phyloP scores from a whole-genome alignment of 2,113 vertebrate genomes.

The Myotis yumanensis region DNA sequence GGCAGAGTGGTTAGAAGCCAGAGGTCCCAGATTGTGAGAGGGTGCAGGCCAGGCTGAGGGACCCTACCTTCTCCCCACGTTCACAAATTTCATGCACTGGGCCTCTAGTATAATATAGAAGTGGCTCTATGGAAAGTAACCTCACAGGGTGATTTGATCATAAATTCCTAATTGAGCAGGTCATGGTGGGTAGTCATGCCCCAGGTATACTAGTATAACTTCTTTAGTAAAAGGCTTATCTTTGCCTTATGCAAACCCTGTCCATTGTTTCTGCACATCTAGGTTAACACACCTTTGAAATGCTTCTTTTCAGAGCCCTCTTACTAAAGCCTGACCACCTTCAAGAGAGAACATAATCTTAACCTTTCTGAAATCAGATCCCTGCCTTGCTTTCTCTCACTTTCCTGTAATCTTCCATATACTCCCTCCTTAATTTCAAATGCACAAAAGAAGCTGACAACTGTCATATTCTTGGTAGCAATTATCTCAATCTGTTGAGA shows the following conservation, averaged over 20 bases:
- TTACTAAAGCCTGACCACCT: not conserved
- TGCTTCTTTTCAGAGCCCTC: not conserved
- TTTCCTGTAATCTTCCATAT: not conserved
- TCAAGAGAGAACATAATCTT: not conserved
- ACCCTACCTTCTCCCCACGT: accelerated
- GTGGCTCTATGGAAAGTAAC: not conserved
- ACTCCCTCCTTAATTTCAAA: not conserved
- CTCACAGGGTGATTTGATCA: not conserved
- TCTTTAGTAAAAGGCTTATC: not conserved
- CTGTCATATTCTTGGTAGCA: not conserved
- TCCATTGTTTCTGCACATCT: not conserved
- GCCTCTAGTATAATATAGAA: not conserved
- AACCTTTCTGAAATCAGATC: not conserved
- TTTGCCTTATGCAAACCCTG: not conserved
- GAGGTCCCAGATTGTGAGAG: no score
- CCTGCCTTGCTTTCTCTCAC: not conserved
- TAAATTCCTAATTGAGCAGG: not conserved
- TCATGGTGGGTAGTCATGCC: not conserved
- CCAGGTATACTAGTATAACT: not conserved
- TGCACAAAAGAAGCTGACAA: not conserved
- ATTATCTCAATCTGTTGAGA: not conserved
- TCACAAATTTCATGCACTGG: no score
- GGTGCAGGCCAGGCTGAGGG: no score
- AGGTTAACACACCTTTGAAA: not conserved
- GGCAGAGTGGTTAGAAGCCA: no score